Evolutionary conservation across 2,113 vertebrate genomes (phyloP).

Genomic region (Coptodon bakossiorum): DNA sequence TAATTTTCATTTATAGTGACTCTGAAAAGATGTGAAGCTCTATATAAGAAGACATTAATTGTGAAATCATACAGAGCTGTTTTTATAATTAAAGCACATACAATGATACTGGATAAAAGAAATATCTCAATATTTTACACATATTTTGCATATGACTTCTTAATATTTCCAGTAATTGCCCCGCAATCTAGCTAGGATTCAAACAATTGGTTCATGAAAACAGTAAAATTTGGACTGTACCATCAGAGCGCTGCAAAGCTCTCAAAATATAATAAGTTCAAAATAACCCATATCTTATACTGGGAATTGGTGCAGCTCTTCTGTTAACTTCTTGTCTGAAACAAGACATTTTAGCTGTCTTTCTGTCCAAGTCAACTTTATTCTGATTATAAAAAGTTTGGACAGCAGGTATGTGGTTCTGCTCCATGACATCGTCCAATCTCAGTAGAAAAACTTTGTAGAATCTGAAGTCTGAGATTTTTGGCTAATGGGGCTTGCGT

Average conservation of each 20-base stretch:
- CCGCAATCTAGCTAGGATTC: neutral
- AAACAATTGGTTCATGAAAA: fast-evolving
- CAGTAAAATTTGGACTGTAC: neutral
- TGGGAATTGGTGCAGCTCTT: neutral
- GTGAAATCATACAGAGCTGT: neutral
- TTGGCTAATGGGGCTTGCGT: neutral
- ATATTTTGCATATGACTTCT: neutral
- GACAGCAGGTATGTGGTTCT: neutral
- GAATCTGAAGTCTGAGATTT: neutral
- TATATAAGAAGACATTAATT: neutral
- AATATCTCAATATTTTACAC: neutral
- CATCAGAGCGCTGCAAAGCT: neutral
- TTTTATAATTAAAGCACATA: neutral
- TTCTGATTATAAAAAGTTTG: neutral
- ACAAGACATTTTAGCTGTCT: neutral
- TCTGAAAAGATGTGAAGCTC: neutral
- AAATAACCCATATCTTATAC: neutral
- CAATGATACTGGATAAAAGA: neutral
- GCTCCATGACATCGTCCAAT: fast-evolving
- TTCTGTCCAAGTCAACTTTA: neutral
- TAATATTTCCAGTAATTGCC: neutral
- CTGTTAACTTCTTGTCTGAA: fast-evolving
- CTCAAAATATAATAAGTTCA: neutral
- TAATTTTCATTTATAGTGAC: neutral
- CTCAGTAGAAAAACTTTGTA: neutral